Evolutionary conservation across 53 echinoderm and acorn worm genomes (phyloP).

Genomic region (Temnopleurus reevesii): DNA sequence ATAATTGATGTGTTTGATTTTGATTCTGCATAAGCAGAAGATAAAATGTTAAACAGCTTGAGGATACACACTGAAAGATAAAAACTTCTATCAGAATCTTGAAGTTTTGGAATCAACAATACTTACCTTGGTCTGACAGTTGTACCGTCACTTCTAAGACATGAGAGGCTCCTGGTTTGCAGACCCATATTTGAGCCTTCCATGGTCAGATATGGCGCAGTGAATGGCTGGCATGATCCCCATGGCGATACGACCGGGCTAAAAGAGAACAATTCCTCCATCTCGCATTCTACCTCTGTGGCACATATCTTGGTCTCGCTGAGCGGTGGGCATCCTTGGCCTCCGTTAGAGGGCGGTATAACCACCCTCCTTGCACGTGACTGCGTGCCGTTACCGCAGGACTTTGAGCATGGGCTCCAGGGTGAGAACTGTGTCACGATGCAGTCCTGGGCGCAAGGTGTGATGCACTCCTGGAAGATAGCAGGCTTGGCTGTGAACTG

Average conservation of each 20-base stretch:
- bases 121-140: conserved; percentile 61
- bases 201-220: conserved; percentile 43
- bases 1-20: no score
- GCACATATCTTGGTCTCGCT: conserved; percentile 73
- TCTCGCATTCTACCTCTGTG: conserved; percentile 44
- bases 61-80: no score
- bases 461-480: conserved; percentile 75
- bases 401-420: conserved; percentile 89
- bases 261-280: conserved; percentile 60
- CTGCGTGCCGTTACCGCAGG: conserved; percentile 97
- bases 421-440: conserved; percentile 76
- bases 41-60: no score
- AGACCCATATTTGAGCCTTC: conserved; percentile 54
- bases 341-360: conserved; percentile 75
- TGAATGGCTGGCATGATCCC: conserved; percentile 64
- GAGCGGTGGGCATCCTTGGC: conserved; percentile 71
- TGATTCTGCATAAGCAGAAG: no score
- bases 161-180: conserved; percentile 70
- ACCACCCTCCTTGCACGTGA: conserved; percentile 72
- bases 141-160: conserved; percentile 73
- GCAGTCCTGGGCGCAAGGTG: conserved; percentile 91
- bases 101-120: no score
- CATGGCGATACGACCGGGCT: conserved; percentile 68
- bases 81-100: no score
- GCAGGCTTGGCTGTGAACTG: conserved; percentile 74